These are phyloP conservation scores for Lipotes vexillifer DNA, from an alignment of 2,113 vertebrate species.

Conservation along the genomic window DNA sequence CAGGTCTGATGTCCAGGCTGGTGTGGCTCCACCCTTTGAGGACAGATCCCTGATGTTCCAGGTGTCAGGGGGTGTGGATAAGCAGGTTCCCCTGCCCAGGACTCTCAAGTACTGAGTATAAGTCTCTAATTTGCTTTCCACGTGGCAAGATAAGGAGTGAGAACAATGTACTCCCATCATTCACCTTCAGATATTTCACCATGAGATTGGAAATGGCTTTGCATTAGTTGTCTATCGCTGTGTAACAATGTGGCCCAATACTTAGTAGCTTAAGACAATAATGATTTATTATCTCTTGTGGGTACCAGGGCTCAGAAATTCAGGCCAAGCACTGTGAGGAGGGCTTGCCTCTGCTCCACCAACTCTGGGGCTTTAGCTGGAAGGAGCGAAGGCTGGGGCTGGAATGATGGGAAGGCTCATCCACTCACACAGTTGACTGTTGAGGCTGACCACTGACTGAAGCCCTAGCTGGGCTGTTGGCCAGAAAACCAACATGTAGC, in stretches of 20 bases:
- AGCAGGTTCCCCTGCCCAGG: background rate
- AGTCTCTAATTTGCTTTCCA: background rate
- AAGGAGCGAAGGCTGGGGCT: background rate
- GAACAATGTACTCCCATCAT: accelerated
- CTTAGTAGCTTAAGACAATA: background rate
- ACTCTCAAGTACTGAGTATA: background rate
- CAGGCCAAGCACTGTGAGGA: background rate
- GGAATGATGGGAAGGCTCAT: background rate
- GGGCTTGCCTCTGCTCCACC: background rate
- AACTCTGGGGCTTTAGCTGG: background rate
- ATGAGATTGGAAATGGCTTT: background rate
- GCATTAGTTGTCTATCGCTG: background rate
- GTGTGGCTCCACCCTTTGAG: background rate
- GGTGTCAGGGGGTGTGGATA: background rate
- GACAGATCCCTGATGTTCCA: background rate
- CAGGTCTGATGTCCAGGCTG: background rate
- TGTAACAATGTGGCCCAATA: background rate
- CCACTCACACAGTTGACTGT: background rate
- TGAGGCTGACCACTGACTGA: background rate
- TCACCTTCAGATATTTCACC: background rate
- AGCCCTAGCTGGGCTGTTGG: background rate
- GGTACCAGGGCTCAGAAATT: background rate
- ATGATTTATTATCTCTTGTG: background rate
- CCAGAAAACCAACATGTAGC: background rate
- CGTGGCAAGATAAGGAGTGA: background rate